Base-by-base conservation (phyloP, 2,888 invertebrate genomes). In the Lobophora halterata region DNA sequence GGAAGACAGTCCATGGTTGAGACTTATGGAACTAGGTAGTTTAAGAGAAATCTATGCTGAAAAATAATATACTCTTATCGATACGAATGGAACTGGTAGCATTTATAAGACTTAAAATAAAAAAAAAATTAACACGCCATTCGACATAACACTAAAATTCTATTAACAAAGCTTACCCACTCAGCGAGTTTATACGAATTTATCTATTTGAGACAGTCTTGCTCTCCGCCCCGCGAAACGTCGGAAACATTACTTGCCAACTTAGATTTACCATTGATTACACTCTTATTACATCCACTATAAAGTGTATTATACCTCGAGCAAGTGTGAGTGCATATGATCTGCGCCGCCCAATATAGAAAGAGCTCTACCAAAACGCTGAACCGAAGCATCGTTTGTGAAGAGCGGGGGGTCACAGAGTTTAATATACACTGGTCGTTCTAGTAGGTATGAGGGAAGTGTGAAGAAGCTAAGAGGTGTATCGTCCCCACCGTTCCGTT, bases 391-490 rank as follows among this genome's bases (percentile, higher is more conserved):
- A 36, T 5, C 7, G 14, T 20, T 19, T 44, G 36, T 31, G 35
- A 40, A 25, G 30, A 24, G 41, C 33, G 53, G 52, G 64, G 65
- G 71, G 68, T 35, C 62, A 42, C 46, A 60, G 30, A 58, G 79
- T 45, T 68, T 78, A 58, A 46, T 42, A 32, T 48, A 51, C 20
- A 52, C 49, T 69, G 77, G 83, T 59, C 65, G 52, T 53, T 69
- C 81, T 82, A 82, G 37, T 43, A 43, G 43, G 52, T 16, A 52
- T 61, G 30, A 71, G 71, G 76, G 72, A 79, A 82, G 81, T 80
- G 82, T 82, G 79, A 82, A 82, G 79, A 80, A 73, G 80, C 78
- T 82, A 81, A 81, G 80, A 82, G 82, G 82, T 82, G 81, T 80
- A 54, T 53, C 74, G 71, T 77, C 79, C 73, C 72, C 73, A 61